Evolutionary conservation across 1,140 invertebrate species (phyloP).

Genomic region (Hirudo medicinalis): DNA sequence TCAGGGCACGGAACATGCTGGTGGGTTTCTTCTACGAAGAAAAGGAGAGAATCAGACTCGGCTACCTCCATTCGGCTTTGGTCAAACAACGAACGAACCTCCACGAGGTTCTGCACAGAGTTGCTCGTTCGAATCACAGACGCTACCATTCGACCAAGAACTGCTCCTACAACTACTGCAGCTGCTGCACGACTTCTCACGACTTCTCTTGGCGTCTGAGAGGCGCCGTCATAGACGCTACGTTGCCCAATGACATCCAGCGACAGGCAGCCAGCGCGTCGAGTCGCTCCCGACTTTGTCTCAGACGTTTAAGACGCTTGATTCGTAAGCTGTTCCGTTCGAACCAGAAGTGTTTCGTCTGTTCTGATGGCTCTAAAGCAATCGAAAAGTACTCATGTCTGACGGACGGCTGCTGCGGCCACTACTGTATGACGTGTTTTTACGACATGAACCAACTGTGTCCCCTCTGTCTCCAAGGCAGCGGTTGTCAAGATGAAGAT

Average conservation of each 20-base stretch:
- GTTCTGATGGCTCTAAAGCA: neutral
- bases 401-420: constrained; percentile 19
- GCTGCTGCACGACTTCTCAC: neutral
- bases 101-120: constrained; percentile 14
- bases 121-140: constrained; percentile 10
- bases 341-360: neutral
- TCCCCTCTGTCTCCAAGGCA: constrained; percentile 21
- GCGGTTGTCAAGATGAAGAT: constrained; percentile 7
- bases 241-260: neutral
- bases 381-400: constrained; percentile 11
- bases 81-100: constrained; percentile 17
- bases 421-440: constrained; percentile 20
- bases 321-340: neutral
- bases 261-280: neutral
- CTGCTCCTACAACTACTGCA: constrained; percentile 6
- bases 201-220: neutral
- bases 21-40: constrained; percentile 23
- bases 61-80: constrained; percentile 19
- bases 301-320: neutral
- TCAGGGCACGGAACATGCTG: constrained; percentile 21
- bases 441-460: constrained; percentile 19
- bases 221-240: constrained; percentile 6
- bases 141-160: neutral
- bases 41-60: constrained; percentile 20
- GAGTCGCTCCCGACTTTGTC: no score